Conservation (phyloP, 2,113 vertebrate genomes). For the Prunella himalayana region DNA sequence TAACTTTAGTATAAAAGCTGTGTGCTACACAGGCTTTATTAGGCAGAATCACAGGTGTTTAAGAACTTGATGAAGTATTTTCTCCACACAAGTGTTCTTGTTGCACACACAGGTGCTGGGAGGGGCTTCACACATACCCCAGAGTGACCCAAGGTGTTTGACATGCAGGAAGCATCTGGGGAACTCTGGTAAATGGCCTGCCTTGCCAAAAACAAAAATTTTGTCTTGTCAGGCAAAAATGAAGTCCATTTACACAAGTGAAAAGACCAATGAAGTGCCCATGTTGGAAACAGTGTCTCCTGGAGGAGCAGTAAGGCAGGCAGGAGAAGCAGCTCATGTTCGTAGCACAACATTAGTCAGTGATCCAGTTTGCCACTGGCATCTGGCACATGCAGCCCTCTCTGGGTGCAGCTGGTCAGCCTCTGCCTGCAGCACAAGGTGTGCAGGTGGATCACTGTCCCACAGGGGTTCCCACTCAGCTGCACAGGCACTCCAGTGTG, state of each 20-base stretch:
- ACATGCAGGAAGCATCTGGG: neutral
- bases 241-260: neutral
- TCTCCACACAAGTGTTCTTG: neutral
- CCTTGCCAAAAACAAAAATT: neutral
- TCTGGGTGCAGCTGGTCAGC: accelerated
- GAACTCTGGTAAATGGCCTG: neutral
- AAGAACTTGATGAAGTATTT: constrained; percentile 6
- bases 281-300: neutral
- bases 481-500: accelerated
- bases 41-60: constrained; percentile 26
- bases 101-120: neutral
- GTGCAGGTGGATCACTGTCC: neutral
- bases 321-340: accelerated
- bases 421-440: neutral
- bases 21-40: constrained; percentile 16
- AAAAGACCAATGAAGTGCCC: neutral
- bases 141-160: neutral
- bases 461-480: neutral
- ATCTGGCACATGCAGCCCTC: accelerated
- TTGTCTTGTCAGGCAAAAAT: neutral
- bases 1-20: constrained; percentile 32
- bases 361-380: neutral
- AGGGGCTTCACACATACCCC: neutral
- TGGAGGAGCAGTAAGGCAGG: neutral
- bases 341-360: accelerated